Evolutionary conservation across 2,113 vertebrate genomes (phyloP), one percentile per base, ranked within the genome.

Genomic region (Pollimyrus isidori): DNA sequence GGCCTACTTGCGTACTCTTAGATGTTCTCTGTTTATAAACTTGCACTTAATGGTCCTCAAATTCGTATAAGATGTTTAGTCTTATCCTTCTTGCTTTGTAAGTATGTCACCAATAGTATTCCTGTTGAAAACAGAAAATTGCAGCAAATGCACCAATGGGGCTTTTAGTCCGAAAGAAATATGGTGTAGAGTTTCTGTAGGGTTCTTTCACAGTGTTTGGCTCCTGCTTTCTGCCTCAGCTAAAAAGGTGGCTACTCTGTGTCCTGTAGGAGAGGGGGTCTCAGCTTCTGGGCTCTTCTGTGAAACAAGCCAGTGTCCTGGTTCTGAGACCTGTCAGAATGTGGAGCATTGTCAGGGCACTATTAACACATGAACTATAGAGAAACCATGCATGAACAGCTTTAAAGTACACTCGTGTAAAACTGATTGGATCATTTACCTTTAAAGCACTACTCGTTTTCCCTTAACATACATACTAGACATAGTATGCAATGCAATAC

Each of bases 151-250:
- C 73, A 89, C 23, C 35, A 30, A 52, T 15, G 23, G 35, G 80
- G 26, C 10, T 82, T 21, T 52, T 11, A 89, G 50, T 84, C 52
- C 52, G 53, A 89, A 84, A 58, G 80, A 19, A 84, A 62, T 84
- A 89, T 62, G 35, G 49, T 26, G 10, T 58, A 39, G 11, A 88
- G 42, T 39, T n/a, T 56, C 39, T 19, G 23, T 9, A 26, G 17
- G 35, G 39, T 62, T 89, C 52, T 89, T 83, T 85, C 76, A 89
- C 73, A 83, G 39, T 85, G 50, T 62, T 62, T 39, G n/a, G 87
- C 56, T 87, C 87, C 39, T 13, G 35, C 10, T 45, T 62, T 87
- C 30, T 45, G 53, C 26, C 11, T 56, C 26, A 23, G 50, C 52
- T 39, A 42, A 9, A 83, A 17, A 42, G 76, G 4, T 58, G 39